phyloP scores from a whole-genome alignment of 2,888 invertebrate species.

The Nemapogon koenigi region DNA sequence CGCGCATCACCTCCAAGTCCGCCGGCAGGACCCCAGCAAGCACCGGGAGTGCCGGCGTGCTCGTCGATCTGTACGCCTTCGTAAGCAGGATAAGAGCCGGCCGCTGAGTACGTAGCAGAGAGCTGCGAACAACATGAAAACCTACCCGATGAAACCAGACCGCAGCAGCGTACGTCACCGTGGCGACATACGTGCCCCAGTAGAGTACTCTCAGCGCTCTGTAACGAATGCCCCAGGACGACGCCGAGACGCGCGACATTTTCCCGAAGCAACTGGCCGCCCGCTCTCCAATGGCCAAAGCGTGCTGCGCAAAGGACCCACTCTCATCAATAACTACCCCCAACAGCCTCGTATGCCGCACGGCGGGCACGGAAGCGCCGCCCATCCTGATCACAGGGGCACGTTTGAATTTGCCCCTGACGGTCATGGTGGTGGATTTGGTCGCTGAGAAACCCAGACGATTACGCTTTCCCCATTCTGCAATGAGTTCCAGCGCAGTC shows the following conservation, averaged over 20 bases:
- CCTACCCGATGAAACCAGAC: background rate
- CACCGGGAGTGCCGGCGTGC: too few species aligned
- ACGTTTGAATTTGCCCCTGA: conserved; percentile 10
- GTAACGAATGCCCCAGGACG: too few species aligned
- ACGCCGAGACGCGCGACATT: too few species aligned
- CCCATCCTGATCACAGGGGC: background rate
- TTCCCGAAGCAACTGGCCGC: conserved; percentile 16
- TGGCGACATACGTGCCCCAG: too few species aligned
- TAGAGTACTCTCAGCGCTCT: too few species aligned
- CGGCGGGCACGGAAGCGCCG: background rate
- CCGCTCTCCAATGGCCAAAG: conserved; percentile 14
- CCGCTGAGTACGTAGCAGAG: background rate
- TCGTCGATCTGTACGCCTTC: too few species aligned
- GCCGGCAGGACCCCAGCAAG: too few species aligned
- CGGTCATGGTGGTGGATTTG: conserved; percentile 17
- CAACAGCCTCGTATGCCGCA: conserved; percentile 8
- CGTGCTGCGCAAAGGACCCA: conserved; percentile 14
- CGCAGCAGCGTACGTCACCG: too few species aligned
- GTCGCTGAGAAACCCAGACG: conserved; percentile 16
- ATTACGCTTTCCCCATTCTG: conserved; percentile 16
- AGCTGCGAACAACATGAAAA: conserved; percentile 1
- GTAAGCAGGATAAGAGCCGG: too few species aligned
- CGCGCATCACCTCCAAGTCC: background rate
- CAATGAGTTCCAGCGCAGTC: conserved; percentile 3
- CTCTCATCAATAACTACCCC: conserved; percentile 18